phyloP scores from a whole-genome alignment of 2,797 vertebrate genomes.

The Allobates femoralis region DNA sequence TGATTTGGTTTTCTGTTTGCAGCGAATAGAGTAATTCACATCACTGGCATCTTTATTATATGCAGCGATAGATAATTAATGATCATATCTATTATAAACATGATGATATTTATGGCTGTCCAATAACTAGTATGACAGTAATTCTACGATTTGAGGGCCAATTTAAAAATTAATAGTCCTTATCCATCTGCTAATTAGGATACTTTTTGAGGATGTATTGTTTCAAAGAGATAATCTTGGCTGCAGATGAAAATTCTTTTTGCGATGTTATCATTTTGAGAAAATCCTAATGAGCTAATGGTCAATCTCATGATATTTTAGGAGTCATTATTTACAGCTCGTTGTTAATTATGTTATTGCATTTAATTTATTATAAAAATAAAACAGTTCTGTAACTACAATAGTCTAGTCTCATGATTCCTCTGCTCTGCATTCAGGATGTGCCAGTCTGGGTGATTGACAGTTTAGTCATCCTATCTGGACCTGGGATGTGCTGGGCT shows the following conservation, averaged over 20 bases:
- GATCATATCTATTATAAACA: neutral
- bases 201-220: neutral
- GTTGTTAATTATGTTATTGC: neutral
- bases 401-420: too few relatives aligned
- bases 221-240: neutral
- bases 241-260: neutral
- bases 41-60: neutral
- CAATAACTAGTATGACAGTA: conserved; percentile 5
- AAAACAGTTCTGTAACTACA: neutral
- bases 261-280: neutral
- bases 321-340: neutral
- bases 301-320: neutral
- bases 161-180: conserved; percentile 11
- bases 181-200: neutral
- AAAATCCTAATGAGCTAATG: neutral
- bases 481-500: too few relatives aligned
- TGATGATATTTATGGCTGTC: neutral
- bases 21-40: neutral
- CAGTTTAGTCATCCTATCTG: too few relatives aligned
- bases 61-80: neutral
- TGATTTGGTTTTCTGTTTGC: neutral
- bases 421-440: too few relatives aligned
- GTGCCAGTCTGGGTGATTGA: too few relatives aligned
- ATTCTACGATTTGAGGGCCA: neutral
- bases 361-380: neutral